Evolutionary conservation across 2,888 invertebrate genomes (phyloP).

Genomic region (Clanis bilineata): DNA sequence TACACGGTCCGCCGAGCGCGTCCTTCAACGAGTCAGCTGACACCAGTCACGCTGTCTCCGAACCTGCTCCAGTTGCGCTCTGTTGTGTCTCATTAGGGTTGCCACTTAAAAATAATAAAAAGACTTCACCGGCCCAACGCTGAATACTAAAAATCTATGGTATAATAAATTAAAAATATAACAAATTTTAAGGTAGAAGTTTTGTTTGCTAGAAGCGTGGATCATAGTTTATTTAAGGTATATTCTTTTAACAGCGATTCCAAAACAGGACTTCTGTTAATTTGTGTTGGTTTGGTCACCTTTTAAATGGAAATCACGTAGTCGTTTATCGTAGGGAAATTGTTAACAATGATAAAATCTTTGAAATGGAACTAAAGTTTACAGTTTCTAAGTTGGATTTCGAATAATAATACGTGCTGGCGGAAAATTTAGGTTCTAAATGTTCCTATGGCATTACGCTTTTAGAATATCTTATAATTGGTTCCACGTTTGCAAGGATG

Average conservation of each 20-base stretch:
- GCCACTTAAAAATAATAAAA: neutral
- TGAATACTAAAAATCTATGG: neutral
- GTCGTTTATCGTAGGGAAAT: neutral
- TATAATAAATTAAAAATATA: too few relatives aligned
- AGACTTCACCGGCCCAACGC: neutral
- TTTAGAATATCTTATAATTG: too few relatives aligned
- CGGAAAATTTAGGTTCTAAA: neutral
- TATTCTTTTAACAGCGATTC: too few relatives aligned
- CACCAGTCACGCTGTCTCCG: slow-evolving; percentile 23
- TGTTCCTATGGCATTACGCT: neutral
- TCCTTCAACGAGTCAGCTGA: slow-evolving; percentile 52
- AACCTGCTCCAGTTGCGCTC: slow-evolving; percentile 8
- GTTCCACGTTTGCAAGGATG: too few relatives aligned
- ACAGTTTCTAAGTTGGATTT: slow-evolving; percentile 18
- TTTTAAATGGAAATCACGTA: too few relatives aligned
- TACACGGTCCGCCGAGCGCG: slow-evolving; percentile 44
- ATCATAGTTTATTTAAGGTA: too few relatives aligned
- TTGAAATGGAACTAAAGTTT: too few relatives aligned
- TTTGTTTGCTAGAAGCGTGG: too few relatives aligned
- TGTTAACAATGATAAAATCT: too few relatives aligned
- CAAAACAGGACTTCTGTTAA: too few relatives aligned
- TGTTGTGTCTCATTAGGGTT: neutral
- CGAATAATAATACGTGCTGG: slow-evolving; percentile 37
- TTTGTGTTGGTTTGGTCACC: too few relatives aligned
- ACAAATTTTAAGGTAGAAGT: too few relatives aligned